A percentile compares a stretch with the other conserved stretches of the same genome.
phyloP scores from a whole-genome alignment of 2,888 invertebrate species.

The Dorcus hopei region DNA sequence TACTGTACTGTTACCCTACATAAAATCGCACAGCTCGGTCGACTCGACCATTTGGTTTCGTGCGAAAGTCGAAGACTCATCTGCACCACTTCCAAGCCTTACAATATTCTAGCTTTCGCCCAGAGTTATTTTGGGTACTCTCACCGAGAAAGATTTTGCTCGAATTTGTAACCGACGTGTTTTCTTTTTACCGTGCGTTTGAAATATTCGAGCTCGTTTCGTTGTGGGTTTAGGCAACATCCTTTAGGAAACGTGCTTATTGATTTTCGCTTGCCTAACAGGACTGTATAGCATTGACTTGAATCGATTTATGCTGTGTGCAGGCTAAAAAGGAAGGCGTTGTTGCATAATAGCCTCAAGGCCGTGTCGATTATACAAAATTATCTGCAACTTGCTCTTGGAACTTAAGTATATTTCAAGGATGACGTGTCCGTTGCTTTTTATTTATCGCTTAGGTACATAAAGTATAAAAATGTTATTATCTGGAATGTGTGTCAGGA shows the following conservation, averaged over 20 bases:
- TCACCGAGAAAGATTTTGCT: conserved; percentile 10
- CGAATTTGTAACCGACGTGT: conserved; percentile 10
- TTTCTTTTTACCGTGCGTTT: neutral
- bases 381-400: too few relatives aligned
- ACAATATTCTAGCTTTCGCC: conserved; percentile 26
- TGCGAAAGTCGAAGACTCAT: neutral
- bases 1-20: conserved; percentile 35
- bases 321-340: too few relatives aligned
- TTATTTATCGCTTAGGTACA: too few relatives aligned
- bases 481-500: too few relatives aligned
- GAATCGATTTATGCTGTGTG: too few relatives aligned
- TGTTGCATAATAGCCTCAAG: too few relatives aligned
- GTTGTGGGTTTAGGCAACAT: neutral
- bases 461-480: too few relatives aligned
- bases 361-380: too few relatives aligned
- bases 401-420: too few relatives aligned
- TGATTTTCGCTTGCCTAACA: neutral
- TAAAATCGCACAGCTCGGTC: conserved; percentile 18
- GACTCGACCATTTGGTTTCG: neutral
- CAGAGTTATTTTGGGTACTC: conserved; percentile 34
- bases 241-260: too few relatives aligned
- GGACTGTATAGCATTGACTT: too few relatives aligned
- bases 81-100: conserved; percentile 20
- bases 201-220: neutral
- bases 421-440: too few relatives aligned